phyloP scores from a whole-genome alignment of 2,888 invertebrate species.

The Orthosia cruda region DNA sequence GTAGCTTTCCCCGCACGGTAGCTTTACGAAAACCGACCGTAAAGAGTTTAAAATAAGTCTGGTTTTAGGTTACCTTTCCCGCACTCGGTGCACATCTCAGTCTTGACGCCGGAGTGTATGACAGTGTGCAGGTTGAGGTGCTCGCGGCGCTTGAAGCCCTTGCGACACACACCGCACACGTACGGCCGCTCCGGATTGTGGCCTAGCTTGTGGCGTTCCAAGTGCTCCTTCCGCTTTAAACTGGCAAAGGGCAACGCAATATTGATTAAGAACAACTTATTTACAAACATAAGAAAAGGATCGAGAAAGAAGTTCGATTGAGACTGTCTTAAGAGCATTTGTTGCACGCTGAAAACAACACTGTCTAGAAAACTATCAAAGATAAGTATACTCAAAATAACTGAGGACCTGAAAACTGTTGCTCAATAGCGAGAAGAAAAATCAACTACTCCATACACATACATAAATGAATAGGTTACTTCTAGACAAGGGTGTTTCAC shows the following conservation, averaged over 20 bases:
- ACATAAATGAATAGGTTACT: too few species aligned
- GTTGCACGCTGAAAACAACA: not conserved
- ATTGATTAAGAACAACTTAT: not conserved
- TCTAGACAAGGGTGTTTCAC: too few species aligned
- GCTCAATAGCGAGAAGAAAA: too few species aligned
- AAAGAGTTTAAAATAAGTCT: not conserved
- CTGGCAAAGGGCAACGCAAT: conserved; percentile 68
- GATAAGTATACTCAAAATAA: too few species aligned
- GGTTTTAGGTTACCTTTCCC: conserved; percentile 91
- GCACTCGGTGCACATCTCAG: conserved; percentile 95
- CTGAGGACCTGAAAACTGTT: too few species aligned
- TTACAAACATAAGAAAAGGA: too few species aligned
- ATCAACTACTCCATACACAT: too few species aligned
- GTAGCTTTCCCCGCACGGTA: not conserved
- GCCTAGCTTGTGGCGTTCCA: conserved; percentile 95
- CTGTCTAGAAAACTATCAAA: too few species aligned
- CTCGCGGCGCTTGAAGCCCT: conserved; percentile 96
- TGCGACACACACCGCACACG: conserved; percentile 95
- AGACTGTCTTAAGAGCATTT: not conserved
- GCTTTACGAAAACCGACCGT: not conserved
- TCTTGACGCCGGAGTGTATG: conserved; percentile 96
- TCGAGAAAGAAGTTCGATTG: not conserved
- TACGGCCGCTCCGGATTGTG: conserved; percentile 96
- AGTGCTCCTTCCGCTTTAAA: conserved; percentile 95
- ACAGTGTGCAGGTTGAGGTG: conserved; percentile 96